phyloP scores from a whole-genome alignment of 2,797 vertebrate species.

The Phalanger gymnotis region DNA sequence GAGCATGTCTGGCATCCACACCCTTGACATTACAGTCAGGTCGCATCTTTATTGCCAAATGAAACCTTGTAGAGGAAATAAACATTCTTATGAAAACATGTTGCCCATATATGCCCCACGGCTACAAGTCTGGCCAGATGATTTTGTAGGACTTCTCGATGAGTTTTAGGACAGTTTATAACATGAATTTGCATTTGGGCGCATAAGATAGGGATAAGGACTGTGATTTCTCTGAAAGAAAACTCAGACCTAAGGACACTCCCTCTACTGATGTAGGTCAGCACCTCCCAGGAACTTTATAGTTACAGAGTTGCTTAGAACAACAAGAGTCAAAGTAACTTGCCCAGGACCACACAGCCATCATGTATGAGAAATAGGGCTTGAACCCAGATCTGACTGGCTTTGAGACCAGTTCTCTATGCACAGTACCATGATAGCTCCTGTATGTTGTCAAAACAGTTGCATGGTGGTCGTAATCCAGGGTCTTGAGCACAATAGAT shows the following conservation, averaged over 20 bases:
- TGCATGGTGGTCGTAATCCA: background rate
- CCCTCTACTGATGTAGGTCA: background rate
- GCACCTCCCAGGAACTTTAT: background rate
- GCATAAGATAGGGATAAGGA: background rate
- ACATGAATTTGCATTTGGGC: background rate
- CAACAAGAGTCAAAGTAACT: too few species aligned
- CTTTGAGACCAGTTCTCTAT: background rate
- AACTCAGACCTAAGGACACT: background rate
- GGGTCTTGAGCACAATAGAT: background rate
- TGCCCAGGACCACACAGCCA: background rate
- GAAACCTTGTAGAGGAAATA: background rate
- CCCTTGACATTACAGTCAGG: background rate
- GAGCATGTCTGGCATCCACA: background rate
- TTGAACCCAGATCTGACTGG: background rate
- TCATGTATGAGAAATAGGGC: background rate
- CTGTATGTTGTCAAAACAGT: background rate
- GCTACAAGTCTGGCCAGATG: background rate
- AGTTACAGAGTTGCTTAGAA: background rate
- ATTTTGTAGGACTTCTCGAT: background rate
- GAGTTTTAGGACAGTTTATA: background rate
- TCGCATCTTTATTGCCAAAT: background rate
- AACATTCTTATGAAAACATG: background rate
- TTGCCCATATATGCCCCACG: background rate
- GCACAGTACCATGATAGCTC: background rate
- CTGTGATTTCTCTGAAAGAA: background rate